phyloP scores from a whole-genome alignment of 2,888 invertebrate genomes.

The Polylopha cassiicola region DNA sequence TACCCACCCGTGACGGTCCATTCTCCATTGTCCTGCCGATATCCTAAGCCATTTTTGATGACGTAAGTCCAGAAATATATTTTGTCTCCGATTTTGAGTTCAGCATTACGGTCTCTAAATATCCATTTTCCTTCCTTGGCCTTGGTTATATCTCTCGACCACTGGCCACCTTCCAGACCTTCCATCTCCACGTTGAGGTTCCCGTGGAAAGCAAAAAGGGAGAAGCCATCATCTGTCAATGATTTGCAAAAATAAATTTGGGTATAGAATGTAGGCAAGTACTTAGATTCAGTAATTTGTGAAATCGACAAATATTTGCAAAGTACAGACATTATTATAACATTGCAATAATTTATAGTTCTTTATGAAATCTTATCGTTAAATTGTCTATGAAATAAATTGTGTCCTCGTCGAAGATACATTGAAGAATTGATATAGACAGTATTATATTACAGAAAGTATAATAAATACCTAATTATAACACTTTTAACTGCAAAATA shows the following conservation, averaged over 20 bases:
- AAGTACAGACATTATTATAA: no score
- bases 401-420: no score
- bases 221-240: constrained; percentile 77
- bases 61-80: constrained; percentile 87
- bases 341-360: no score
- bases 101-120: constrained; percentile 77
- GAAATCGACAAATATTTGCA: no score
- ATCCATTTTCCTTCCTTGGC: constrained; percentile 81
- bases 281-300: no score
- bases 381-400: no score
- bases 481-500: no score
- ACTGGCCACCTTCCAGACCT: constrained; percentile 81
- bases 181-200: constrained; percentile 85
- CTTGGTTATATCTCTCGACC: constrained; percentile 80
- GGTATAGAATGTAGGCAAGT: no score
- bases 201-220: constrained; percentile 81
- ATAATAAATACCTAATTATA: no score
- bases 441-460: no score
- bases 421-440: no score
- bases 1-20: constrained; percentile 72
- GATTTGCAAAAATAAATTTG: not conserved
- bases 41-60: constrained; percentile 81
- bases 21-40: constrained; percentile 80
- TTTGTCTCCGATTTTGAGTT: constrained; percentile 80
- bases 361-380: no score